These are phyloP conservation scores for Tetheella fluctuosa DNA, from an alignment of 2,888 invertebrate genomes.

Conservation along the genomic window DNA sequence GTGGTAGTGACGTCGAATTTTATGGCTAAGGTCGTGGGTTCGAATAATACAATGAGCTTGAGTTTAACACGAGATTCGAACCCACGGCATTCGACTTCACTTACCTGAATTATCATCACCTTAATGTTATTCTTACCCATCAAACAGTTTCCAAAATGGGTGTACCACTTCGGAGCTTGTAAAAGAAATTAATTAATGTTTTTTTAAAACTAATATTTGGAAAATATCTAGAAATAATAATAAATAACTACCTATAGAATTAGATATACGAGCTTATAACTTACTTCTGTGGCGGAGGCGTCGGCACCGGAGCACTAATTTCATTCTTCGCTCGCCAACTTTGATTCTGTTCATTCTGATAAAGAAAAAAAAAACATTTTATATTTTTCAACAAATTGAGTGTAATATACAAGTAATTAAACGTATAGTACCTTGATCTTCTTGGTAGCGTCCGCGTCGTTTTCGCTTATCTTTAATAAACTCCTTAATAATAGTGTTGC, in stretches of 20 bases:
- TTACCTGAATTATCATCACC: too few species aligned
- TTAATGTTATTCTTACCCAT: conserved; percentile 58
- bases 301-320: conserved; percentile 14
- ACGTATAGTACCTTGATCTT: conserved; percentile 52
- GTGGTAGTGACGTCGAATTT: too few species aligned
- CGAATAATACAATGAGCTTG: too few species aligned
- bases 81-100: too few species aligned
- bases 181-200: conserved; percentile 28
- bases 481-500: conserved; percentile 70
- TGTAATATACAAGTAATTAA: too few species aligned
- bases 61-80: too few species aligned
- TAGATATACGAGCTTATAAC: conserved; percentile 30
- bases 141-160: conserved; percentile 65
- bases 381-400: not conserved
- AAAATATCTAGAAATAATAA: too few species aligned
- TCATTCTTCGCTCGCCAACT: conserved; percentile 60
- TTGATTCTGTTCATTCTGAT: conserved; percentile 41
- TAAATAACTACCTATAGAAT: too few species aligned
- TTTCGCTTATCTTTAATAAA: conserved; percentile 73
- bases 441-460: conserved; percentile 47
- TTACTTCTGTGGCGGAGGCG: conserved; percentile 33
- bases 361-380: conserved; percentile 16
- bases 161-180: conserved; percentile 56
- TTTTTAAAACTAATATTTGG: not conserved
- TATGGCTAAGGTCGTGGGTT: too few species aligned